Conservation (phyloP, 53 echinoderm and acorn worm genomes). For the Echinarachnius parma region DNA sequence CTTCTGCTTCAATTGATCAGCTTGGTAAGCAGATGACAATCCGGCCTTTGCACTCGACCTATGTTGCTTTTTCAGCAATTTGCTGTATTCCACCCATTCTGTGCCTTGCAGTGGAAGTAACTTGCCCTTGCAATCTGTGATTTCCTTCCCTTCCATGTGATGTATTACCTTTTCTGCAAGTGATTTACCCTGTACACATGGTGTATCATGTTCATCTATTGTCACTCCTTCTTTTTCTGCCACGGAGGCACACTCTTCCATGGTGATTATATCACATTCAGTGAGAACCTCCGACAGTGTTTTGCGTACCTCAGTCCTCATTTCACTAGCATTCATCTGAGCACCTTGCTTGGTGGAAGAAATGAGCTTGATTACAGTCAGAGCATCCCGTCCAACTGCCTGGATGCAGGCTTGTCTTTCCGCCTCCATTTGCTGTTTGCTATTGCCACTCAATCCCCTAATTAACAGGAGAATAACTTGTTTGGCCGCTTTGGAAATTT, state of each 20-base stretch:
- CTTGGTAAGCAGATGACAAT: conserved; percentile 15
- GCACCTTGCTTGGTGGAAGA: conserved; percentile 1
- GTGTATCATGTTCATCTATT: conserved; percentile 25
- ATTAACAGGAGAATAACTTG: no score
- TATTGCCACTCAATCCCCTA: conserved; percentile 23
- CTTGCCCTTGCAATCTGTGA: neutral
- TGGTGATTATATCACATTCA: neutral
- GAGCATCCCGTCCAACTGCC: conserved; percentile 25
- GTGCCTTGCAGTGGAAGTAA: conserved; percentile 47
- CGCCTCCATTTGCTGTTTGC: neutral
- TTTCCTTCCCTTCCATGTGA: conserved; percentile 19
- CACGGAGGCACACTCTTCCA: conserved; percentile 22
- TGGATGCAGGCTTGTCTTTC: conserved; percentile 10
- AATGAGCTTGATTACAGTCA: conserved; percentile 3
- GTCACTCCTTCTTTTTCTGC: conserved; percentile 25
- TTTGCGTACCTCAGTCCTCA: no score
- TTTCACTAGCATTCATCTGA: conserved; percentile 25
- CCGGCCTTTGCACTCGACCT: conserved; percentile 19
- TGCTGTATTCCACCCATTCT: conserved; percentile 51
- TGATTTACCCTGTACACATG: conserved; percentile 21
- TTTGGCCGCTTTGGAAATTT: neutral
- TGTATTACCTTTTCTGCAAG: conserved; percentile 17
- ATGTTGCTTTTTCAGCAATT: conserved; percentile 20
- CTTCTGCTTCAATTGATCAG: conserved; percentile 23
- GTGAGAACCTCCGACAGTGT: conserved; percentile 10